Evolutionary conservation across 2,113 vertebrate species (phyloP).

Genomic region (Chauna torquata): DNA sequence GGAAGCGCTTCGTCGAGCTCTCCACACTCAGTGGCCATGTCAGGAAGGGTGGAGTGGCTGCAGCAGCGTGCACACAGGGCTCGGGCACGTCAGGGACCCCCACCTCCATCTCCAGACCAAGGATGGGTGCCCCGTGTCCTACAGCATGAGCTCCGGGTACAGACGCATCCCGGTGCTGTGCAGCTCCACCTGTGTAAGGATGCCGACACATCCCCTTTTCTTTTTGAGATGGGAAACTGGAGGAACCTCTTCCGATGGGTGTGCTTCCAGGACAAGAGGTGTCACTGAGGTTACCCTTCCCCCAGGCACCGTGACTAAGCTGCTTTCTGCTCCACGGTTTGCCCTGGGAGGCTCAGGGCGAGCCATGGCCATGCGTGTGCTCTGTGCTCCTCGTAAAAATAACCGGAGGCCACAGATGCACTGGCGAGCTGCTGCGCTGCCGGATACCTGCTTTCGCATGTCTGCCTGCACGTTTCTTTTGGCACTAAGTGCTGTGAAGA

Average conservation of each 20-base stretch:
- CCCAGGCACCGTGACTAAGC: neutral
- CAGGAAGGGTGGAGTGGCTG: neutral
- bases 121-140: neutral
- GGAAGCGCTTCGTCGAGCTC: neutral
- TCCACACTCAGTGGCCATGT: accelerated
- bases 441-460: neutral
- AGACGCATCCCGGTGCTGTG: neutral
- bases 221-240: neutral
- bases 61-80: neutral
- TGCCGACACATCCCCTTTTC: neutral
- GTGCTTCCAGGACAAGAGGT: neutral
- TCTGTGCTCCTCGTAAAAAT: neutral
- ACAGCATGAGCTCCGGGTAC: accelerated
- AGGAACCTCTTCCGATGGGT: neutral
- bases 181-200: neutral
- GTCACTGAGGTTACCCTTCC: neutral
- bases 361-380: neutral
- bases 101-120: neutral
- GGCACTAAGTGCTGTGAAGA: neutral
- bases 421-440: neutral
- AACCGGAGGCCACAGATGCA: neutral
- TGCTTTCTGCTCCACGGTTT: slow-evolving; percentile 2
- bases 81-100: neutral
- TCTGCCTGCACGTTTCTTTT: neutral
- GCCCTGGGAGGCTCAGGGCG: neutral